Base-by-base conservation (phyloP, 2,797 vertebrate species). In the Sparus aurata region DNA sequence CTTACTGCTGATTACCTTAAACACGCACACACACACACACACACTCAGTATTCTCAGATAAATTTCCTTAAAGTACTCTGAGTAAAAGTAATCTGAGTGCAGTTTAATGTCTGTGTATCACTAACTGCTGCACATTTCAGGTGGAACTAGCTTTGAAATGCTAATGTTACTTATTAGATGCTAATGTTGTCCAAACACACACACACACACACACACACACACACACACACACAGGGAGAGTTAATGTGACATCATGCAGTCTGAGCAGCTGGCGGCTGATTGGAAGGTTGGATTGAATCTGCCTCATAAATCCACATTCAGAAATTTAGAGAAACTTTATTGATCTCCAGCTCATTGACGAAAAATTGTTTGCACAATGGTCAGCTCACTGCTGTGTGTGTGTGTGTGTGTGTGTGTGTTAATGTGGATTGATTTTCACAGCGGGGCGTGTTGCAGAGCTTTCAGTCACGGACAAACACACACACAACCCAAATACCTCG, bases 1-100 rank as follows among this genome's bases (percentile, higher is more conserved):
- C 85, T 87, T 89, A 90, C 55, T 1, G 10, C 79, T 85, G 88
- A 90, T 88, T 83, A 77, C 64, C 80, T 5, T 62, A 8, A 20
- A 41, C 74, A 71, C 69, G 69, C 60, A 73, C 73, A 70, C 72
- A 59, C 77, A 50, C 20, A 73, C 73, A 77, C 54, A 50, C 72
- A 45, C 23, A 59, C 59, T 4, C 5, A 7, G 34, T 34, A 34
- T 34, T 34, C 34, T 34, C 34, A 34, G 34, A 34, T 34, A 34
- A 9, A 34, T 34, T 3, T 4, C 30, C 30, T 34, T 34, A 34
- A 6, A 34, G 34, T 34, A 30, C 30, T 30, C 30, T 4, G 30
- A 4, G 5, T 30, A 34, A 34, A 34, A 34, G 34, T 34, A 34
- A 7, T 34, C 7, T 34, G 7, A 34, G 34, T 34, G 34, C 34